Evolutionary conservation across 2,888 invertebrate genomes (phyloP).

Genomic region (Melitaea athalia): DNA sequence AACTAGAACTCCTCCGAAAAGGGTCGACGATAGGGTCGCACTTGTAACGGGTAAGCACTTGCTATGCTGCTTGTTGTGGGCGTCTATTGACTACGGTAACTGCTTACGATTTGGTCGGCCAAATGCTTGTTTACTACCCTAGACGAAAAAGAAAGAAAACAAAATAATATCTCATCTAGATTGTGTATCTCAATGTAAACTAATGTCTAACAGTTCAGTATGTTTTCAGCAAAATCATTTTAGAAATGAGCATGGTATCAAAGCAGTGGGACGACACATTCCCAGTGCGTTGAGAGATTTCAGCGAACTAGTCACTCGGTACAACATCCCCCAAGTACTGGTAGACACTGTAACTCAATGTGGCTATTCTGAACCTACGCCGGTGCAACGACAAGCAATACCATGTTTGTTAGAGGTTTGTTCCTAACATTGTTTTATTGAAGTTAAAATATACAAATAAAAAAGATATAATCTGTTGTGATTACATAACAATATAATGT

Average conservation of each 20-base stretch:
- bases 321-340: slow-evolving; percentile 82
- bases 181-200: background rate
- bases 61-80: too few species aligned
- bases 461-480: too few species aligned
- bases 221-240: slow-evolving; percentile 84
- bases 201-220: background rate
- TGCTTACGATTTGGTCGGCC: too few species aligned
- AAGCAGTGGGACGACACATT: slow-evolving; percentile 89
- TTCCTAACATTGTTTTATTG: background rate
- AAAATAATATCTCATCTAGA: too few species aligned
- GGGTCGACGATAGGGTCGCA: too few species aligned
- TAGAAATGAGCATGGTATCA: slow-evolving; percentile 89
- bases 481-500: too few species aligned
- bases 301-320: slow-evolving; percentile 81
- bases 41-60: too few species aligned
- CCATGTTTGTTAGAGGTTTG: slow-evolving; percentile 91
- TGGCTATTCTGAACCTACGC: slow-evolving; percentile 90
- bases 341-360: slow-evolving; percentile 86
- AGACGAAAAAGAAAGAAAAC: too few species aligned
- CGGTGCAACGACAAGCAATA: slow-evolving; percentile 96
- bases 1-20: too few species aligned
- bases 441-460: too few species aligned
- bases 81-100: too few species aligned
- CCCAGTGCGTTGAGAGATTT: slow-evolving; percentile 89
- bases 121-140: too few species aligned